These are phyloP conservation scores for Pemphigus obesinymphae DNA, from an alignment of 1,140 invertebrate species.

Conservation along the genomic window DNA sequence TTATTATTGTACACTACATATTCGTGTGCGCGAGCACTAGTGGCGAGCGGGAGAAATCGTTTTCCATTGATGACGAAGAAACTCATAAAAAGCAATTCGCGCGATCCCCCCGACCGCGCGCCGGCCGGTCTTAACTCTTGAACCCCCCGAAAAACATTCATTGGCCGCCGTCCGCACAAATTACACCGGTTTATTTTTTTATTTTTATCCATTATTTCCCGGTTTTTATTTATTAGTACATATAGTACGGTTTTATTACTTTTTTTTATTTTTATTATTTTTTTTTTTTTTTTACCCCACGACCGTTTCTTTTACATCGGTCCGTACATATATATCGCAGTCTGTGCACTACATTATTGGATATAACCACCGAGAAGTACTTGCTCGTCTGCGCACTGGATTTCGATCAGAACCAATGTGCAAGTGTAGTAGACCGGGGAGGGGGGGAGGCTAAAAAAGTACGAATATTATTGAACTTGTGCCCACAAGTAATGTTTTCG, in stretches of 20 bases:
- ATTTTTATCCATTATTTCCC: neutral
- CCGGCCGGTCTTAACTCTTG: constrained; percentile 6
- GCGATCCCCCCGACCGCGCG: constrained; percentile 3
- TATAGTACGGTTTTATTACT: constrained; percentile 10
- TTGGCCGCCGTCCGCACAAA: neutral
- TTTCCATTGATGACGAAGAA: constrained; percentile 20
- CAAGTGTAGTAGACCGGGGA: no score
- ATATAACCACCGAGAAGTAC: no score
- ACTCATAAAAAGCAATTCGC: constrained; percentile 33
- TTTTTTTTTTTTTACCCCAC: neutral
- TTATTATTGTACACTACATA: neutral
- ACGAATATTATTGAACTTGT: no score
- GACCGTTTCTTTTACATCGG: neutral
- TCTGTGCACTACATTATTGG: no score
- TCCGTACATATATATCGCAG: neutral
- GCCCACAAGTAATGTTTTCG: no score
- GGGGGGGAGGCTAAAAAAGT: no score
- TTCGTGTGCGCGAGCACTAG: no score
- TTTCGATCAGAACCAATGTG: no score
- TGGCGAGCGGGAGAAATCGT: neutral
- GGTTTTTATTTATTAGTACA: constrained; percentile 17
- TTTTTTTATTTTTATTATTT: no score
- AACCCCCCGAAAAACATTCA: constrained; percentile 5
- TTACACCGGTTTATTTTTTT: constrained; percentile 16
- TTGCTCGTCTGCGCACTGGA: no score